phyloP scores from a whole-genome alignment of 2,888 invertebrate species.

The Mantis religiosa region DNA sequence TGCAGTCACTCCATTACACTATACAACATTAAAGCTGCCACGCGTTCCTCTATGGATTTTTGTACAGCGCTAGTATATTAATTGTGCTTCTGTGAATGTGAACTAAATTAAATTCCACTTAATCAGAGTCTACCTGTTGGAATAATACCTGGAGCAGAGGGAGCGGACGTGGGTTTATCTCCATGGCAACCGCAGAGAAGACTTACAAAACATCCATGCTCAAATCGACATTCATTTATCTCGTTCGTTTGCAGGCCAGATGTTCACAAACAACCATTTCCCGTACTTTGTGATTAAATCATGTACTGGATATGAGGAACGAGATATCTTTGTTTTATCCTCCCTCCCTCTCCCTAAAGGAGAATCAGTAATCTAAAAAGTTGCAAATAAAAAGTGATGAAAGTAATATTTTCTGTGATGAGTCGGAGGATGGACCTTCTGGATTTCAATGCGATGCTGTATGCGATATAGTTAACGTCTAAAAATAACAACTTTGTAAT shows the following conservation, averaged over 20 bases:
- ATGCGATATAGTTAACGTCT: too few species aligned
- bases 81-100: not conserved
- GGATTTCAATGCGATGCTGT: too few species aligned
- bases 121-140: not conserved
- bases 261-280: not conserved
- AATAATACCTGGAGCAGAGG: not conserved
- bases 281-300: not conserved
- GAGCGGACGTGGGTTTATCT: not conserved
- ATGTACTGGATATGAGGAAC: not conserved
- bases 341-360: too few species aligned
- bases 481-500: too few species aligned
- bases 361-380: too few species aligned
- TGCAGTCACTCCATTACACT: not conserved
- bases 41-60: not conserved
- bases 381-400: too few species aligned
- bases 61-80: not conserved
- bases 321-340: too few species aligned
- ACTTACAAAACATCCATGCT: not conserved
- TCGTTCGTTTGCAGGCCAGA: not conserved
- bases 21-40: not conserved
- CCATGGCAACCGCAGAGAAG: not conserved
- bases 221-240: not conserved
- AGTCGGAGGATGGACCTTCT: too few species aligned
- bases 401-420: too few species aligned
- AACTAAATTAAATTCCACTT: not conserved